phyloP scores from a whole-genome alignment of 64 coral and sea anemone genomes.

The Trachythela sp. region DNA sequence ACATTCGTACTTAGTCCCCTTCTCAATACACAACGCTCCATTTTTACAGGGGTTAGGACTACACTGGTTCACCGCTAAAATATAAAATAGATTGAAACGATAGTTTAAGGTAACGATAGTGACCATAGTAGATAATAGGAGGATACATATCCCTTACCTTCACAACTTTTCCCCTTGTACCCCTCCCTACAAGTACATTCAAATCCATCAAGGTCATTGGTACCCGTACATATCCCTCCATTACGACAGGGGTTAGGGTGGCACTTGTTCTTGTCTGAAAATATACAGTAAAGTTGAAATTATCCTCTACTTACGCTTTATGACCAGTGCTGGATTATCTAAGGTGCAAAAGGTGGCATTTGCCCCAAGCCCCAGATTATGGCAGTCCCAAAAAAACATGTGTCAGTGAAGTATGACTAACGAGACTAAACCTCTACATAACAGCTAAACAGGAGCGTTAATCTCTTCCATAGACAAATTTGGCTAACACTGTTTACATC shows the following conservation, averaged over 20 bases:
- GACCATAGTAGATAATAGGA: not conserved
- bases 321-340: not conserved
- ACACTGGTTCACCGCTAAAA: conserved; percentile 82
- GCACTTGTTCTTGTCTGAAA: conserved; percentile 85
- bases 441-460: too few relatives aligned
- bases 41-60: conserved; percentile 97
- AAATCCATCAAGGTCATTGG: conserved; percentile 67
- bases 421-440: too few relatives aligned
- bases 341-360: too few relatives aligned
- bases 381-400: too few relatives aligned
- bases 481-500: too few relatives aligned
- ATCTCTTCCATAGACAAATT: too few relatives aligned
- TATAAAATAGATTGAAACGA: not conserved
- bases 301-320: too few relatives aligned
- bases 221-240: conserved; percentile 90
- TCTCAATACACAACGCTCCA: conserved; percentile 87
- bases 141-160: conserved; percentile 56
- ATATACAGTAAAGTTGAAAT: too few relatives aligned
- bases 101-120: too few relatives aligned
- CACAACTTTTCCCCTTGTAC: conserved; percentile 80
- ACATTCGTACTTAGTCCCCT: conserved; percentile 76
- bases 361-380: too few relatives aligned
- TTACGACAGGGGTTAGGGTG: conserved; percentile 98
- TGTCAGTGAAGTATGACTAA: too few relatives aligned
- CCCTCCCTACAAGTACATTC: conserved; percentile 92